These are phyloP conservation scores for Gadus chalcogrammus DNA, from an alignment of 2,113 vertebrate species.

Conservation along the genomic window DNA sequence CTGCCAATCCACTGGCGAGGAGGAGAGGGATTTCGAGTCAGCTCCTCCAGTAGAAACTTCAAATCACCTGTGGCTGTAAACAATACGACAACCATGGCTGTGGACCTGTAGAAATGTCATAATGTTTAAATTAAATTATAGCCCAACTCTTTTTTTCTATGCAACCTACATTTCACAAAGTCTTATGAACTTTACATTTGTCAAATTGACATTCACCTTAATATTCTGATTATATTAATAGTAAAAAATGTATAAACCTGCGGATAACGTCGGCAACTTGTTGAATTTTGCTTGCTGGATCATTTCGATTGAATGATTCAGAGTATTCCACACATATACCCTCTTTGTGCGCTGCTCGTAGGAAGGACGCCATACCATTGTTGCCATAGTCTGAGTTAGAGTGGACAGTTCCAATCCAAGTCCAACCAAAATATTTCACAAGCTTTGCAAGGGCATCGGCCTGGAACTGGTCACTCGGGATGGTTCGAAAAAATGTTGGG, in stretches of 20 bases:
- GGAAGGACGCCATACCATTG: slow-evolving; percentile 65
- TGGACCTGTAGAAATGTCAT: slow-evolving; percentile 42
- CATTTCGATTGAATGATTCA: slow-evolving; percentile 49
- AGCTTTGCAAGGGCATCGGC: slow-evolving; percentile 61
- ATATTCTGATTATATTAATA: neutral
- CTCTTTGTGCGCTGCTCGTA: slow-evolving; percentile 46
- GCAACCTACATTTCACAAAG: neutral
- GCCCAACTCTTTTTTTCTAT: neutral
- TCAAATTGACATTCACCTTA: neutral
- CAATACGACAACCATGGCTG: slow-evolving; percentile 61
- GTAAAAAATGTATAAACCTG: slow-evolving; percentile 33
- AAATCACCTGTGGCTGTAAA: slow-evolving; percentile 57
- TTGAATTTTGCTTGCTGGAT: slow-evolving; percentile 47
- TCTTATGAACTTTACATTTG: neutral
- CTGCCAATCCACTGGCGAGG: slow-evolving; percentile 69
- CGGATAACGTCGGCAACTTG: slow-evolving; percentile 63
- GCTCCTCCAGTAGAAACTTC: slow-evolving; percentile 53
- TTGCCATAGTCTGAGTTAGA: slow-evolving; percentile 74
- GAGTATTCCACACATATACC: slow-evolving; percentile 72
- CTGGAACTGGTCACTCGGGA: slow-evolving; percentile 73
- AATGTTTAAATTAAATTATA: neutral
- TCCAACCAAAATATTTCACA: slow-evolving; percentile 71
- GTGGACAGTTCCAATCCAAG: slow-evolving; percentile 70
- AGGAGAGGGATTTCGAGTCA: slow-evolving; percentile 38
- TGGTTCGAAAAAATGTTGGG: slow-evolving; percentile 70